A percentile compares a stretch with the other conserved stretches of the same genome.
These are phyloP conservation scores for Rhizomys pruinosus DNA, from an alignment of 2,113 vertebrate species.

Conservation along the genomic window DNA sequence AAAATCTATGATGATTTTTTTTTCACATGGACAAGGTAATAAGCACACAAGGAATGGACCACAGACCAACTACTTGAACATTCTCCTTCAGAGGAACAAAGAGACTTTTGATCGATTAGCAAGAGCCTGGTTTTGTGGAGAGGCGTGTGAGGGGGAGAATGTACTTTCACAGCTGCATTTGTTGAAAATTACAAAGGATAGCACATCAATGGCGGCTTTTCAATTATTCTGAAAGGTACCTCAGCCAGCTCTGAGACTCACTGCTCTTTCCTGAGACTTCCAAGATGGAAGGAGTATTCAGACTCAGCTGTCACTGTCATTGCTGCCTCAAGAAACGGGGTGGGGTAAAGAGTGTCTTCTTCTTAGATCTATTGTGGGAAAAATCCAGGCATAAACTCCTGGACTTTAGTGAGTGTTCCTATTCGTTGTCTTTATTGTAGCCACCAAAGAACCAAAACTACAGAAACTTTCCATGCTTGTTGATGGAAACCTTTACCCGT, in stretches of 20 bases:
- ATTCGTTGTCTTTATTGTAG: not conserved
- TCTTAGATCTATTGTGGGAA: not conserved
- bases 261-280: not conserved
- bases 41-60: not conserved
- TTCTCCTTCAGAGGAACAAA: not conserved
- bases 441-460: not conserved
- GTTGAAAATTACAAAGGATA: not conserved
- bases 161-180: not conserved
- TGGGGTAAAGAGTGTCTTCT: not conserved
- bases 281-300: not conserved
- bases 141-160: not conserved
- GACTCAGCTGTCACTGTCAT: not conserved
- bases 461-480: not conserved
- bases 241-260: not conserved
- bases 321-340: not conserved
- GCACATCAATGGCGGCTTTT: not conserved
- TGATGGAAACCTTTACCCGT: not conserved
- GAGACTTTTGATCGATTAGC: not conserved
- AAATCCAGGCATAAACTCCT: not conserved
- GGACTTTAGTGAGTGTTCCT: not conserved
- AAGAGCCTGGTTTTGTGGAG: not conserved
- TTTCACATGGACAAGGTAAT: slow-evolving; percentile 66
- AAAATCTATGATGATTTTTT: slow-evolving; percentile 63
- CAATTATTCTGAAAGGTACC: not conserved
- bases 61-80: not conserved